phyloP scores from a whole-genome alignment of 2,113 vertebrate genomes.

The Carettochelys insculpta region DNA sequence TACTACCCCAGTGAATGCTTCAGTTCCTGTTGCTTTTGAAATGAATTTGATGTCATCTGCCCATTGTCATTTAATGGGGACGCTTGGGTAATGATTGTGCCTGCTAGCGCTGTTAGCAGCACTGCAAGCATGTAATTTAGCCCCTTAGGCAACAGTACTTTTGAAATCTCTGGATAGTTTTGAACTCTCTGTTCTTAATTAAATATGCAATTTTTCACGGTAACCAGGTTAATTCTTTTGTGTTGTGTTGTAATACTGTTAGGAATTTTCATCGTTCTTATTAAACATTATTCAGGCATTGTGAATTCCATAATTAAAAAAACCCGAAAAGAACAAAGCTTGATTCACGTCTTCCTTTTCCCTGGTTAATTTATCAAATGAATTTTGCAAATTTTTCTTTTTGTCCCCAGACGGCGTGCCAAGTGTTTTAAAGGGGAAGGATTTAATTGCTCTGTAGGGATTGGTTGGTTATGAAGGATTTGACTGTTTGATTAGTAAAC shows the following conservation, averaged over 20 bases:
- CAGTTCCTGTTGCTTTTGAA: conserved; percentile 82
- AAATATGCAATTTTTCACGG: conserved; percentile 96
- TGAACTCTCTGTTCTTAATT: conserved; percentile 94
- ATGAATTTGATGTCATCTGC: conserved; percentile 89
- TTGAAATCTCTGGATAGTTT: conserved; percentile 89
- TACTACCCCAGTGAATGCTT: conserved; percentile 79
- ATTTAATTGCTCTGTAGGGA: conserved; percentile 99
- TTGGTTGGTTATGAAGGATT: conserved; percentile 99
- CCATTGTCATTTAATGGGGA: conserved; percentile 89
- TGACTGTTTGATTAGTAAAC: conserved; percentile 99
- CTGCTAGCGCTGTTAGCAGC: conserved; percentile 87
- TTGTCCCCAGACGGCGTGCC: conserved; percentile 93
- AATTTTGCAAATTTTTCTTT: conserved; percentile 90
- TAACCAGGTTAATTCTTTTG: conserved; percentile 93
- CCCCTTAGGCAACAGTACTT: conserved; percentile 88
- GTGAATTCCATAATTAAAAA: conserved; percentile 89
- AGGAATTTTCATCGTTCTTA: conserved; percentile 84
- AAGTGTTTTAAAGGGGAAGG: conserved; percentile 99
- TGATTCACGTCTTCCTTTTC: conserved; percentile 86
- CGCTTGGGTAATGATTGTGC: conserved; percentile 86
- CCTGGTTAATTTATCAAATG: conserved; percentile 95
- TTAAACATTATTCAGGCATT: conserved; percentile 88
- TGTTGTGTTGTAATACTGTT: conserved; percentile 90
- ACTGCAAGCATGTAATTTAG: conserved; percentile 89
- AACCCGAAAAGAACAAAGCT: conserved; percentile 91